Conservation (phyloP, 1,140 invertebrate genomes). For the Eurosta solidaginis region DNA sequence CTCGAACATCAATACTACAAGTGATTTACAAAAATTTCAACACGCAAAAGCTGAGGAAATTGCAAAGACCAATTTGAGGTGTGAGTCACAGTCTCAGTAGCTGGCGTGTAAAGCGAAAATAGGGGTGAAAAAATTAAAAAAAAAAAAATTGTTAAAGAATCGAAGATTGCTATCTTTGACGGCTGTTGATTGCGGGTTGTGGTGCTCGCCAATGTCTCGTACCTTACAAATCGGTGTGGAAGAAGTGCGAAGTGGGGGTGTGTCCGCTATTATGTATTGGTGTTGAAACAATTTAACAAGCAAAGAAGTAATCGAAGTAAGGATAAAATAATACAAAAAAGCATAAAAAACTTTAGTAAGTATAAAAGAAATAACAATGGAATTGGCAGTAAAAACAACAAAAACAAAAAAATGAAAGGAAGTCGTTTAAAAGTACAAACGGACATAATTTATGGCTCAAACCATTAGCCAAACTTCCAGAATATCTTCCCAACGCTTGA, state of each 20-base stretch:
- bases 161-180: slow-evolving; percentile 60
- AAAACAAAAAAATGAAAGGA: slow-evolving; percentile 59
- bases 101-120: neutral
- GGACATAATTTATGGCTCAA: slow-evolving; percentile 59
- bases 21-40: slow-evolving; percentile 43
- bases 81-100: neutral
- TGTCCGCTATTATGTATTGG: slow-evolving; percentile 55
- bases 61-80: neutral
- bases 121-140: neutral
- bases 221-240: no score
- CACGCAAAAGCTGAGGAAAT: neutral
- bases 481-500: neutral
- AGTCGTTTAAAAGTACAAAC: slow-evolving; percentile 60
- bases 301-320: slow-evolving; percentile 41
- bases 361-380: slow-evolving; percentile 32
- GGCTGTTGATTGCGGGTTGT: slow-evolving; percentile 36
- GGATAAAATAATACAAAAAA: no score
- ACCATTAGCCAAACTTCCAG: slow-evolving; percentile 46
- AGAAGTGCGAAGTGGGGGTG: neutral
- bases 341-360: neutral
- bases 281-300: slow-evolving; percentile 57
- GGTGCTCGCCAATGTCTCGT: slow-evolving; percentile 38
- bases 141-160: slow-evolving; percentile 43
- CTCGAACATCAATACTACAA: slow-evolving; percentile 40
- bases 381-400: slow-evolving; percentile 43